Evolutionary conservation across 2,888 invertebrate species (phyloP), one percentile per base, ranked within the genome.

Genomic region (Esperia sulphurella): DNA sequence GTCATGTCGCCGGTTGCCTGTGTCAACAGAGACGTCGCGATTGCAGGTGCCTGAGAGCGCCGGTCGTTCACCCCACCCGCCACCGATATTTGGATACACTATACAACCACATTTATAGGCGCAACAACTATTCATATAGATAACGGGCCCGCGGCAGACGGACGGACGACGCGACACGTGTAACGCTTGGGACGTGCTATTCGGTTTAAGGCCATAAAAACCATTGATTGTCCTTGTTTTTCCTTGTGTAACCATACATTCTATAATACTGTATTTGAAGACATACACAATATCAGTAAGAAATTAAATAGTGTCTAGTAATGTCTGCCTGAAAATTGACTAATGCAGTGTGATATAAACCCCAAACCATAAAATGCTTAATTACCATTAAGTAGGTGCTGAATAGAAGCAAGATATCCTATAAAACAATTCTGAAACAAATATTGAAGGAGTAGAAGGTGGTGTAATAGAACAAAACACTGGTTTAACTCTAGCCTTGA

Each of bases 1-100:
- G 78, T 80, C 78, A 78, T 75, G 64, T 66, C 65, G 75, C 75
- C 77, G 63, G 63, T 61, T 63, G 72, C 71, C 79, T 84, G 69
- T 83, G 82, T 86, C 83, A 86, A 86, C 80, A 84, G 71, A 84
- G 71, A 65, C 75, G 74, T 66, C 75, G 74, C 81, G 82, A 84
- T 81, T 83, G 85, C 87, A 87, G 87, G 88, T 87, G 79, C 77
- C 81, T 75, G 64, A 39, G 45, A 30, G 58, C 61, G 55, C 68
- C 71, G 86, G 81, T 84, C 84, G 54, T 82, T 85, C 76, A 85
- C 79, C 87, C 75, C 75, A 71, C 61, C 68, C 77, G 75, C 74
- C 69, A 74, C 74, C 48, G 75, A 86, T 86, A 87, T 89, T 89
- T 80, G 85, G 88, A 80, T 82, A 85, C 75, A 73, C 71, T 71